Base-by-base conservation (phyloP, 2,888 invertebrate species). In the Pristionchus arcanus region DNA sequence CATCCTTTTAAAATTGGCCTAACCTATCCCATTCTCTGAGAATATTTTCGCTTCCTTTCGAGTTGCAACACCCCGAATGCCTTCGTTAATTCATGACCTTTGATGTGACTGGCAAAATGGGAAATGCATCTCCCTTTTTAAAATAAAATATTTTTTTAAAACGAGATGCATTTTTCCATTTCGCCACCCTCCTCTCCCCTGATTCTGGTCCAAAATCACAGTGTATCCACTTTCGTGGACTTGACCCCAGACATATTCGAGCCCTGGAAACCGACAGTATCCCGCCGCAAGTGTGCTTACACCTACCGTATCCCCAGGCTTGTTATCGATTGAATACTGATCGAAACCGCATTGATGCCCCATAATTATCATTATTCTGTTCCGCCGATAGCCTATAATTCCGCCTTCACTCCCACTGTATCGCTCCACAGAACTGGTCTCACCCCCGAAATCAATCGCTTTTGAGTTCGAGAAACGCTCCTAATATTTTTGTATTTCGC, bases 391-490 rank as follows among this genome's bases (percentile, higher is more conserved):
- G 74, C 49, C n/a, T 2, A 81, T 11, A 25, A 53, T 81, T 81
- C 49, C 49, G 49, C 81, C 13, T 19, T 49, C n/a, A 3, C 49
- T 15, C 74, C 1, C 19, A 21, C 25, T 21, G 37, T 81, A 49
- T 81, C 42, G 42, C 25, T 77, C 34, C 42, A 77, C 77, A n/a
- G 53, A 53, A 81, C 81, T 81, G 81, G 81, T 81, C 42, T 31
- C 31, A 42, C 25, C 34, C 71, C 19, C 19, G n/a, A 68, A n/a
- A 19, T 63, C 68, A 21, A 34, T 25, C 37, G 34, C 37, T 37
- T 34, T 25, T 71, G 19, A 71, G 19, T 42, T 42, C 37, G 19
- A 55, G 55, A 55, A 34, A 31, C 16, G 74, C 7, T 74, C 19
- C 21, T 9, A 21, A 37, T 28, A 53, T 81, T 77, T 21, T 15